Evolutionary conservation across 2,888 invertebrate genomes (phyloP), one percentile per base, ranked within the genome.

Genomic region (Drosophila gaucha): DNA sequence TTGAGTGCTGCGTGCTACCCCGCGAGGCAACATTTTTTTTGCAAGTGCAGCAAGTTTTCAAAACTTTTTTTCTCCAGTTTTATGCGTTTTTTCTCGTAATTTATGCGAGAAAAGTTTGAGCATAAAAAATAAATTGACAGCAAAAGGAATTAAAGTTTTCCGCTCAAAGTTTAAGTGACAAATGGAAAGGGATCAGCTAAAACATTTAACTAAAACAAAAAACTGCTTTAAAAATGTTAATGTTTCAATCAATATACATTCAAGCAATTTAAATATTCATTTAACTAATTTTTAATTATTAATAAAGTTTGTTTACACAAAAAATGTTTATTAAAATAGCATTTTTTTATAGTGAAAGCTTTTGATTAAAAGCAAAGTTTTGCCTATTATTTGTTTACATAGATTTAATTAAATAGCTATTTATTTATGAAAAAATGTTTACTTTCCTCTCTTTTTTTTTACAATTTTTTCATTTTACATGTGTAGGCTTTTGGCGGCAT

Each of bases 21-120:
- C 26, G 4, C 6, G 16, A 36, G 36, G 26, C 36, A 38, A 51
- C 28, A 52, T 58, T 73, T 67, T n/a, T 47, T 33, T 38, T 58
- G 56, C 38, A 39, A 66, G 44, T 63, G 35, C 41, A 41, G 46
- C 51, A 68, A 59, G 56, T 63, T 58, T 44, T n/a, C 43, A 33
- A 39, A 52, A 62, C 62, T 63, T 60, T 65, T 43, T n/a, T n/a
- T n/a, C n/a, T n/a, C n/a, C n/a, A n/a, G n/a, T n/a, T n/a, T n/a
- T n/a, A 51, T 70, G 60, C 65, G 62, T 67, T 78, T 73, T 70
- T 78, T 68, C 65, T 49, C 65, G 38, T 80, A 72, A 78, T 76
- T 80, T 78, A 80, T 82, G 76, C 74, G 47, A 43, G 46, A 35
- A 63, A 72, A 73, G 59, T 80, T 84, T 84, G 12, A 12, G 50